Base-by-base conservation (phyloP, 2,113 vertebrate species). In the Ariopsis seemanni region DNA sequence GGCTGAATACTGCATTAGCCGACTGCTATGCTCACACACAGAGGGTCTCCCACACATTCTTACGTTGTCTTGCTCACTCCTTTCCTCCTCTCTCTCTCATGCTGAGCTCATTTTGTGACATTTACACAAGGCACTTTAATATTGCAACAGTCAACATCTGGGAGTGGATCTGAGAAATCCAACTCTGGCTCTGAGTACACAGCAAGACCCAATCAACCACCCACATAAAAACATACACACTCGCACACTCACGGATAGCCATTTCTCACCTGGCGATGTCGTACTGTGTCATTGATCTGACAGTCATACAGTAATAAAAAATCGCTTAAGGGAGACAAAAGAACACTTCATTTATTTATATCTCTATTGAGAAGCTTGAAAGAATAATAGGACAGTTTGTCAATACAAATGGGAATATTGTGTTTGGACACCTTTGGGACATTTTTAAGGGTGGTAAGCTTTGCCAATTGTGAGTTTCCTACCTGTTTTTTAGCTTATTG, bases 41-140 rank as follows among this genome's bases (percentile, higher is more conserved):
- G 55, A 71, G 60, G 34, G 27, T 60, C 85, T 78, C 34, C 20
- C 53, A 42, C 27, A 53, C 27, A 81, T 58, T 34, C 20, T 69
- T 74, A 55, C 53, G 42, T 72, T 48, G 77, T 52, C 65, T 30
- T 20, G 1, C 22, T 65, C 52, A 27, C 78, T 74, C 34, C 12
- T 34, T 22, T 63, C 27, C 25, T 80, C 34, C 83, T 71, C 71
- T 58, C 48, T 53, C 34, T 88, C 50, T 12, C 62, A 77, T 34
- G 30, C 77, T 57, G 79, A 84, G 65, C 85, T 89, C 90, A 91
- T 90, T 92, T 87, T 5, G 83, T 93, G 91, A 91, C 92, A 94
- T 93, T 94, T 93, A 92, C 90, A 90, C 85, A 89, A 91, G 89
- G 79, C 86, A 89, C 91, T 92, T 93, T 90, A 90, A 93, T 94